Conservation (phyloP, 2,797 vertebrate genomes). For the Chelon auratus region DNA sequence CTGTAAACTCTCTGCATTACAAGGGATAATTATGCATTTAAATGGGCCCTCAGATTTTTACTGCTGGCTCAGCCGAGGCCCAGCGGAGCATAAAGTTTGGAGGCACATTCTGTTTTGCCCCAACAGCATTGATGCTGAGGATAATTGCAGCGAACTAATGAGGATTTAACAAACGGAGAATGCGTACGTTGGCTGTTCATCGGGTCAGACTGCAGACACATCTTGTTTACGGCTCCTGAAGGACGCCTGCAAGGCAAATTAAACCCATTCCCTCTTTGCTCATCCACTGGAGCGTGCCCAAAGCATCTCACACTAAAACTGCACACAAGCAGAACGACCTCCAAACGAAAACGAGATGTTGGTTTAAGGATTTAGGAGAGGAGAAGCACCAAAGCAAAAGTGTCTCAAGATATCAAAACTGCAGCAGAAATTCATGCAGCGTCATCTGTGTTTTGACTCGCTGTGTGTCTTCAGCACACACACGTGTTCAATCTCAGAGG, state of each 20-base stretch:
- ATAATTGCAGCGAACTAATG: conserved; percentile 56
- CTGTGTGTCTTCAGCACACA: not conserved
- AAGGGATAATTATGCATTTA: conserved; percentile 47
- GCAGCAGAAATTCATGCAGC: too few species aligned
- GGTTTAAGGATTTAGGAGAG: conserved; percentile 16
- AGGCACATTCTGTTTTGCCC: conserved; percentile 19
- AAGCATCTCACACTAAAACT: conserved; percentile 36
- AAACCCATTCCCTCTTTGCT: conserved; percentile 53
- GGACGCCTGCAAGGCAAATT: conserved; percentile 60
- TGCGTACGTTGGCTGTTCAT: conserved; percentile 56
- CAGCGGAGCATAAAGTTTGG: conserved; percentile 25
- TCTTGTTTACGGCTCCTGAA: conserved; percentile 57
- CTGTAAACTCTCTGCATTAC: conserved; percentile 17
- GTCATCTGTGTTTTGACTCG: too few species aligned
- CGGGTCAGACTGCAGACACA: conserved; percentile 48
- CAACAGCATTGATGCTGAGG: conserved; percentile 25
- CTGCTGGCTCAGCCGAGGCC: conserved; percentile 33
- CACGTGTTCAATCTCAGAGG: not conserved
- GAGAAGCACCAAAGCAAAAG: too few species aligned
- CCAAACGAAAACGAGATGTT: conserved; percentile 32
- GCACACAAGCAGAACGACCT: conserved; percentile 2
- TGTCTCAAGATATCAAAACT: too few species aligned
- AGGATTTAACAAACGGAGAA: conserved; percentile 61
- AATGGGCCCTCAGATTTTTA: conserved; percentile 32
- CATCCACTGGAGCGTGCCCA: conserved; percentile 18